Conservation (phyloP, 2,888 invertebrate species). For the Cryptocephalus moraei region DNA sequence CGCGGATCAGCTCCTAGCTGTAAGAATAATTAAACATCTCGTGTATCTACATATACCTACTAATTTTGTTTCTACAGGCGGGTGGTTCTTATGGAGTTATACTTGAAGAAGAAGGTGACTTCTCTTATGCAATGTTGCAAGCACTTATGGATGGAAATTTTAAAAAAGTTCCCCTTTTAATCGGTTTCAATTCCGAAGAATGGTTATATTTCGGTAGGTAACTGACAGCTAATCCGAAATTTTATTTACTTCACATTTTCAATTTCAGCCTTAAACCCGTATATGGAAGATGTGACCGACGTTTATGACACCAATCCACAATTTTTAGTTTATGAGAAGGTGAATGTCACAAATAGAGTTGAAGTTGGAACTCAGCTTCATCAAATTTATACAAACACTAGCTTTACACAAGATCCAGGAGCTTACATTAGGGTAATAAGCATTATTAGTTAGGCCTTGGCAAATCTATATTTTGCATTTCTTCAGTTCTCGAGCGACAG, state of each 20-base stretch:
- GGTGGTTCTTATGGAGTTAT: conserved; percentile 2
- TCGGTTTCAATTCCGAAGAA: conserved; percentile 13
- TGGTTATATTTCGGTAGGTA: conserved; percentile 4
- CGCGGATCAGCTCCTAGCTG: conserved; percentile 3
- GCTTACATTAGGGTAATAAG: conserved; percentile 5
- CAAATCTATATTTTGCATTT: not conserved
- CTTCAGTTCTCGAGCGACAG: not conserved
- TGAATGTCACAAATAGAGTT: conserved; percentile 5
- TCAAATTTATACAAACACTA: conserved; percentile 4
- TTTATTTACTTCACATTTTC: not conserved
- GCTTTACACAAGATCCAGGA: conserved; percentile 3
- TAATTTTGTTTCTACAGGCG: not conserved
- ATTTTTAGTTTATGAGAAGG: conserved; percentile 1
- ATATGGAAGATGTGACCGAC: not conserved
- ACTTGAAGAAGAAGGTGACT: conserved; percentile 5
- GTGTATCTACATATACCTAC: not conserved
- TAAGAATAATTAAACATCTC: conserved; percentile 2
- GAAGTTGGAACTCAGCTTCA: conserved; percentile 2
- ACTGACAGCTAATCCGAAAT: not conserved
- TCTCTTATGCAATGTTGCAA: conserved; percentile 4
- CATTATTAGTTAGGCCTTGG: not conserved
- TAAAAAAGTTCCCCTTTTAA: conserved; percentile 9
- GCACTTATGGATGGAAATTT: conserved; percentile 5
- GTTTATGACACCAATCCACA: conserved; percentile 3
- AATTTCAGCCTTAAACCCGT: not conserved